phyloP scores from a whole-genome alignment of 2,113 vertebrate species.

The Triplophysa rosa region DNA sequence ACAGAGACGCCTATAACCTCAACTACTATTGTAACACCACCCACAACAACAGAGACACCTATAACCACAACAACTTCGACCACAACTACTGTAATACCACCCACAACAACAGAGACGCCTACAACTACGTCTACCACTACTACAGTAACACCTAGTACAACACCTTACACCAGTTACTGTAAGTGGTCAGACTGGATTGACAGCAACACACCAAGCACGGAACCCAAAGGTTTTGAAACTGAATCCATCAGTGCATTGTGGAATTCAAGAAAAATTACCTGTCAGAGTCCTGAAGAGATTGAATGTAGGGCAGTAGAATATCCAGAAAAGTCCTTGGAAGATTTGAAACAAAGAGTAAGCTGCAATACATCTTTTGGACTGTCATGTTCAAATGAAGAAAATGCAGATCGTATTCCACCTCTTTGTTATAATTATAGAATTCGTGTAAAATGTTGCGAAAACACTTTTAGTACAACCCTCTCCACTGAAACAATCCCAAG shows the following conservation, averaged over 20 bases:
- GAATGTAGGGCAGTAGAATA: conserved; percentile 25
- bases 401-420: background rate
- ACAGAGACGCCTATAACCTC: background rate
- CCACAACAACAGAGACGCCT: background rate
- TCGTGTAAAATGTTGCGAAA: background rate
- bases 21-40: no score
- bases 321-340: background rate
- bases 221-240: background rate
- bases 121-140: background rate
- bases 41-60: background rate
- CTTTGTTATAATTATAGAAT: conserved; percentile 19
- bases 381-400: conserved; percentile 22
- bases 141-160: background rate
- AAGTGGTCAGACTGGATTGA: conserved; percentile 8
- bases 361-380: conserved; percentile 22
- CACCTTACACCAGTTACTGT: background rate
- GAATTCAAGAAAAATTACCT: background rate
- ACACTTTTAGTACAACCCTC: no score
- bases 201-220: background rate
- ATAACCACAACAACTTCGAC: background rate
- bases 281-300: background rate
- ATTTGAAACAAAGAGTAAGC: background rate
- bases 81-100: background rate
- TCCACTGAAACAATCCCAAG: background rate
- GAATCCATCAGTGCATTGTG: background rate